These are phyloP conservation scores for Notodonta dromedarius DNA, from an alignment of 2,888 invertebrate species.

Conservation along the genomic window DNA sequence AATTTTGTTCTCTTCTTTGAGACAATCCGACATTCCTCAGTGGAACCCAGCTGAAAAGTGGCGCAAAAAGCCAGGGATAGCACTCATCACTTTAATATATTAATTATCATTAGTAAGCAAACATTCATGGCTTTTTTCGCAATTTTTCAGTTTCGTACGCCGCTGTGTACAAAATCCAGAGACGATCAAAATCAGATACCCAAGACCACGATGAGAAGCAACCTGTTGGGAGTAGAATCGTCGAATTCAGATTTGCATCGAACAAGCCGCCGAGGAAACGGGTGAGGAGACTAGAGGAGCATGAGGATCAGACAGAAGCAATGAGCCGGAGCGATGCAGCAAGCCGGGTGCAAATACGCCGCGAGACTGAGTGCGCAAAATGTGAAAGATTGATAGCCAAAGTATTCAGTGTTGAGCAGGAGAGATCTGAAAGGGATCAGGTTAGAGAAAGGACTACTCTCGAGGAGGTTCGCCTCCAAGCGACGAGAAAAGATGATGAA, in stretches of 20 bases:
- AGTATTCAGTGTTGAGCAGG: constrained; percentile 29
- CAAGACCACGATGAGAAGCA: constrained; percentile 28
- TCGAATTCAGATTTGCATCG: constrained; percentile 37
- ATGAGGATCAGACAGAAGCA: neutral
- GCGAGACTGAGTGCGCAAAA: constrained; percentile 29
- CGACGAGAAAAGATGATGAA: neutral
- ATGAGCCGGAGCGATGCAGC: neutral
- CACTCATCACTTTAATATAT: neutral
- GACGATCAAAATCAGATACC: constrained; percentile 9
- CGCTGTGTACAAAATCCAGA: constrained; percentile 36
- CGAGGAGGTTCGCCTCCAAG: neutral
- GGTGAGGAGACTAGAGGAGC: constrained; percentile 1
- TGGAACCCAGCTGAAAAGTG: constrained; percentile 40
- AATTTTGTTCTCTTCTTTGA: too few relatives aligned
- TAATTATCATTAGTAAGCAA: constrained; percentile 5
- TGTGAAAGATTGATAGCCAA: constrained; percentile 36
- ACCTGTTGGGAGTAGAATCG: constrained; percentile 30
- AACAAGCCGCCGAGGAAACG: constrained; percentile 12
- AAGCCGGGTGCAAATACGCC: neutral
- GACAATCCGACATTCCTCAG: neutral
- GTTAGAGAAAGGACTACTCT: neutral
- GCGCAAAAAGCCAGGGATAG: constrained; percentile 47
- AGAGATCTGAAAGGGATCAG: neutral
- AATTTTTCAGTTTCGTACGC: constrained; percentile 53
- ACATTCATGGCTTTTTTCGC: constrained; percentile 54